Evolutionary conservation across 2,888 invertebrate species (phyloP).

Genomic region (Oxyscelio sp.): DNA sequence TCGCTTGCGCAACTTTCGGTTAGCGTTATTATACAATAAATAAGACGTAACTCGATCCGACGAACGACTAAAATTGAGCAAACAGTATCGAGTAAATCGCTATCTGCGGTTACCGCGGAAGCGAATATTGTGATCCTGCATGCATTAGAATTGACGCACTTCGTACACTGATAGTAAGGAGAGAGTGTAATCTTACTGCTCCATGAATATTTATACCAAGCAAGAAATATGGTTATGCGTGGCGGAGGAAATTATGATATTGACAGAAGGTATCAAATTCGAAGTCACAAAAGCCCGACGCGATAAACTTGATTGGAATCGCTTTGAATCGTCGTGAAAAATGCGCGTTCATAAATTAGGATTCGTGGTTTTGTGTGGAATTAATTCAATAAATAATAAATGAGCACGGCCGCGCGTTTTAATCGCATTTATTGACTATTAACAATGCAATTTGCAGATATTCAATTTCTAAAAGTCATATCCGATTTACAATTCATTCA

Average conservation of each 20-base stretch:
- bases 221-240: slow-evolving; percentile 45
- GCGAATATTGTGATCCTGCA: slow-evolving; percentile 49
- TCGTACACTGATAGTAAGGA: slow-evolving; percentile 61
- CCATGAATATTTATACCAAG: slow-evolving; percentile 83
- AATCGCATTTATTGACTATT: too few species aligned
- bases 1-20: slow-evolving; percentile 34
- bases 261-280: slow-evolving; percentile 41
- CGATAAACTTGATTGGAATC: too few species aligned
- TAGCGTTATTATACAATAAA: slow-evolving; percentile 34
- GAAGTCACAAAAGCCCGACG: too few species aligned
- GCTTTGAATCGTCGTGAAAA: too few species aligned
- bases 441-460: too few species aligned
- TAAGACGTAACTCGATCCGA: slow-evolving; percentile 45
- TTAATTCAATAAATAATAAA: too few species aligned
- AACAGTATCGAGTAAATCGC: slow-evolving; percentile 48
- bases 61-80: slow-evolving; percentile 45
- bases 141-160: slow-evolving; percentile 51
- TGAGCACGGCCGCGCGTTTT: too few species aligned
- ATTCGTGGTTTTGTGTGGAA: too few species aligned
- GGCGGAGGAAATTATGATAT: slow-evolving; percentile 50
- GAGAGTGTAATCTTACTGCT: slow-evolving; percentile 65
- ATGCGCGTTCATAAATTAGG: too few species aligned
- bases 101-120: slow-evolving; percentile 60
- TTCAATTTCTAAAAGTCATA: too few species aligned
- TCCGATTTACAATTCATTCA: too few species aligned